Conservation (phyloP, 2,113 vertebrate species). For the Hippopotamus amphibius region DNA sequence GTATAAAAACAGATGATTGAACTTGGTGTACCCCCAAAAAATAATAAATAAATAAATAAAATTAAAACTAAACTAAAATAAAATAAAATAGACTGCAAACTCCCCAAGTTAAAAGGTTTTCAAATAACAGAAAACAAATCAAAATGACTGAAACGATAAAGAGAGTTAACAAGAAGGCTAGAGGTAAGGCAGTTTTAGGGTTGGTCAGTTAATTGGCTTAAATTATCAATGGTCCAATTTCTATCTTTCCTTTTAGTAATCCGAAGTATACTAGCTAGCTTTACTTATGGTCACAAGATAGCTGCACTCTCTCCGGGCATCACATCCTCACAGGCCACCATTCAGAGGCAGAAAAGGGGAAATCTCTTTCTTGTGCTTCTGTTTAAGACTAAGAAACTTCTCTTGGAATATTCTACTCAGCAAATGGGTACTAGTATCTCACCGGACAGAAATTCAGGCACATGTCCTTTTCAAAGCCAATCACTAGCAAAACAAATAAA, state of each 20-base stretch:
- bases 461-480: background rate
- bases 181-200: background rate
- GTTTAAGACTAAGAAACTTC: background rate
- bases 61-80: no score
- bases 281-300: background rate
- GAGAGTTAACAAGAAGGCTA: background rate
- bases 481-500: conserved; percentile 30
- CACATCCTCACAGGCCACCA: background rate
- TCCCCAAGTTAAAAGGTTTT: background rate
- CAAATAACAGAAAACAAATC: conserved; percentile 16
- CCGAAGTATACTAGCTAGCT: background rate
- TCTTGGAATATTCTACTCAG: background rate
- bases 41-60: no score
- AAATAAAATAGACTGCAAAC: background rate
- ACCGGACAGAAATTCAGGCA: conserved; percentile 46
- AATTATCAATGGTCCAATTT: background rate
- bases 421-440: background rate
- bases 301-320: background rate
- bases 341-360: background rate
- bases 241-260: background rate
- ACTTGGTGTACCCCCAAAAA: no score
- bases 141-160: background rate
- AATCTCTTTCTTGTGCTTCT: background rate
- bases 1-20: no score
- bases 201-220: background rate